These are phyloP conservation scores for Aporrectodea caliginosa DNA, from an alignment of 1,140 invertebrate species.

Conservation along the genomic window DNA sequence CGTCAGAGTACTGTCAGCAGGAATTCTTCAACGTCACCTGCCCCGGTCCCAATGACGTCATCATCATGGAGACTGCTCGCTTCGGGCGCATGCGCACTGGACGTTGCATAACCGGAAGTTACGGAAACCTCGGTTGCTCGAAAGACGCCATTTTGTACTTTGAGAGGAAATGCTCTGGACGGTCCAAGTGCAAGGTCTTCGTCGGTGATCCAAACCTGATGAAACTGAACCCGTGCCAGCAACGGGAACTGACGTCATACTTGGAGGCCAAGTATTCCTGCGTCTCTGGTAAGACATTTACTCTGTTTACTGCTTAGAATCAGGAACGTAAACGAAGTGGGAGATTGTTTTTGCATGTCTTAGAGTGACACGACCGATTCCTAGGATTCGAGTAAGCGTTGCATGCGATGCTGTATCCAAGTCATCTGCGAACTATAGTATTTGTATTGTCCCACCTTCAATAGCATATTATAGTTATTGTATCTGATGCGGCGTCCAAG, in stretches of 20 bases:
- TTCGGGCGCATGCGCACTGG: constrained; percentile 12
- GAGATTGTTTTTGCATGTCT: no score
- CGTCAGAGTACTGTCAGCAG: constrained; percentile 24
- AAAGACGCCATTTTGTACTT: constrained; percentile 21
- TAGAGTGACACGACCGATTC: no score
- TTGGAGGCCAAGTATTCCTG: constrained; percentile 25
- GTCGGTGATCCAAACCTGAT: constrained; percentile 9
- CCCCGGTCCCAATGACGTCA: background rate
- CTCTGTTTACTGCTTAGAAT: no score
- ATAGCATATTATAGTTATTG: no score
- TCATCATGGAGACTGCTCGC: background rate
- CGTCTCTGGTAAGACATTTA: background rate
- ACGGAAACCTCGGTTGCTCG: constrained; percentile 21
- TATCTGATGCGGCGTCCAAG: no score
- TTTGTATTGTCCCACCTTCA: no score
- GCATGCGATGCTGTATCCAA: no score
- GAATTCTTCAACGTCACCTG: constrained; percentile 6
- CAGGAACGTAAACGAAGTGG: no score
- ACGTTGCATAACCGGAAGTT: constrained; percentile 19
- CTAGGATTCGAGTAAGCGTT: no score
- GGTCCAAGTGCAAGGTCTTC: constrained; percentile 10
- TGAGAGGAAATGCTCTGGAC: background rate
- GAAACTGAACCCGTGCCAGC: background rate
- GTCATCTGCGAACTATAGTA: no score
- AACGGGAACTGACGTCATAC: constrained; percentile 19